A percentile compares a stretch with the other conserved stretches of the same genome.
Conservation (phyloP, 2,888 invertebrate genomes). For the Acleris cristana region DNA sequence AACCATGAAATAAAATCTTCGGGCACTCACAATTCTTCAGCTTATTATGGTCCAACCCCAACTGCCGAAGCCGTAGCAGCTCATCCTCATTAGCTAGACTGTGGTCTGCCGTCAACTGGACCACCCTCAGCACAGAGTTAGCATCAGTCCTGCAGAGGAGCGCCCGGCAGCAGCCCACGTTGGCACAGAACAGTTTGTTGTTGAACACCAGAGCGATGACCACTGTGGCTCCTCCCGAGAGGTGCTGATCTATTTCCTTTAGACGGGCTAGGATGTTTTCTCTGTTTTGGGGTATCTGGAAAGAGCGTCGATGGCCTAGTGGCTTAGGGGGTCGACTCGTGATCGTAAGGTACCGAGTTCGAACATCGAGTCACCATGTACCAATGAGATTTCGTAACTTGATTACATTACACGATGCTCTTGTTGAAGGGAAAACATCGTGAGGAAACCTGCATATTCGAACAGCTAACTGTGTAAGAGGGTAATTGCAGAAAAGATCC, state of each 20-base stretch:
- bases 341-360: no score
- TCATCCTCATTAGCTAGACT: conserved; percentile 94
- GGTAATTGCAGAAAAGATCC: no score
- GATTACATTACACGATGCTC: no score
- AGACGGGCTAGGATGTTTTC: conserved; percentile 85
- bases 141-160: conserved; percentile 91
- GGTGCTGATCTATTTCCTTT: conserved; percentile 89
- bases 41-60: conserved; percentile 89
- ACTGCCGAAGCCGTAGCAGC: conserved; percentile 88
- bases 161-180: conserved; percentile 90
- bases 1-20: no score
- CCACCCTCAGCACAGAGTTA: conserved; percentile 88
- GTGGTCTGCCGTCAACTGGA: conserved; percentile 93
- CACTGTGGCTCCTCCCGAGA: conserved; percentile 93
- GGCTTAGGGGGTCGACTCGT: no score
- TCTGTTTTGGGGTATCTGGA: conserved; percentile 73
- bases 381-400: no score
- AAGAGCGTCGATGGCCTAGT: not conserved
- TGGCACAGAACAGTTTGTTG: conserved; percentile 92
- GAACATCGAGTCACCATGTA: no score
- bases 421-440: no score
- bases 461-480: no score
- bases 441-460: conserved; percentile 1
- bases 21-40: conserved; percentile 84
- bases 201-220: conserved; percentile 91